Conservation (phyloP, 2,888 invertebrate species). For the Tridacna crocea region DNA sequence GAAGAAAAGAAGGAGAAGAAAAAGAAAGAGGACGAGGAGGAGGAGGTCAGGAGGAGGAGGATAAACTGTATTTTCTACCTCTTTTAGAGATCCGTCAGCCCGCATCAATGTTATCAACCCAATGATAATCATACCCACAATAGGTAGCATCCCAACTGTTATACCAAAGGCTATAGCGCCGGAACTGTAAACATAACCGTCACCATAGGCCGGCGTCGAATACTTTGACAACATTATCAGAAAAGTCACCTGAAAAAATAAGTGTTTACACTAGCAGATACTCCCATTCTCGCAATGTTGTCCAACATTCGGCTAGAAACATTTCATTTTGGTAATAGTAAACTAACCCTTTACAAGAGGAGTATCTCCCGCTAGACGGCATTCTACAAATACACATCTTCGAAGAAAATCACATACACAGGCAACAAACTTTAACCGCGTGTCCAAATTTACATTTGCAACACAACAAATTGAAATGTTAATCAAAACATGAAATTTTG, state of each 20-base stretch:
- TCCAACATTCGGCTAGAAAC: too few relatives aligned
- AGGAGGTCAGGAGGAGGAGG: neutral
- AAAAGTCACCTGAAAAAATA: conserved; percentile 33
- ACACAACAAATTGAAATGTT: too few relatives aligned
- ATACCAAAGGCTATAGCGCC: conserved; percentile 29
- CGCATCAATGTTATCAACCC: neutral
- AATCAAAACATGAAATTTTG: too few relatives aligned
- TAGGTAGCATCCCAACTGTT: conserved; percentile 29
- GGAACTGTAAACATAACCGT: conserved; percentile 35
- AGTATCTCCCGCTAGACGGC: too few relatives aligned
- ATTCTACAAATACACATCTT: too few relatives aligned
- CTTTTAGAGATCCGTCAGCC: conserved; percentile 4
- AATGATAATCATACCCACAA: conserved; percentile 22
- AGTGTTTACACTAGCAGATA: too few relatives aligned
- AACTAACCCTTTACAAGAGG: too few relatives aligned
- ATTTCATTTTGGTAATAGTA: too few relatives aligned
- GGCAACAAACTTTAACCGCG: neutral
- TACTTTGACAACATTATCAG: conserved; percentile 32
- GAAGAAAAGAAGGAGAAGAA: too few relatives aligned
- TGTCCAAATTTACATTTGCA: too few relatives aligned
- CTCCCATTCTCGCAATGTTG: too few relatives aligned
- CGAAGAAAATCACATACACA: neutral
- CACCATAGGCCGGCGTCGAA: conserved; percentile 41
- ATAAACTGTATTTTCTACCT: conserved; percentile 15
- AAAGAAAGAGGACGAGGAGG: too few relatives aligned